Evolutionary conservation across 2,888 invertebrate genomes (phyloP), one percentile per base, ranked within the genome.

Genomic region (Bombylius discolor): DNA sequence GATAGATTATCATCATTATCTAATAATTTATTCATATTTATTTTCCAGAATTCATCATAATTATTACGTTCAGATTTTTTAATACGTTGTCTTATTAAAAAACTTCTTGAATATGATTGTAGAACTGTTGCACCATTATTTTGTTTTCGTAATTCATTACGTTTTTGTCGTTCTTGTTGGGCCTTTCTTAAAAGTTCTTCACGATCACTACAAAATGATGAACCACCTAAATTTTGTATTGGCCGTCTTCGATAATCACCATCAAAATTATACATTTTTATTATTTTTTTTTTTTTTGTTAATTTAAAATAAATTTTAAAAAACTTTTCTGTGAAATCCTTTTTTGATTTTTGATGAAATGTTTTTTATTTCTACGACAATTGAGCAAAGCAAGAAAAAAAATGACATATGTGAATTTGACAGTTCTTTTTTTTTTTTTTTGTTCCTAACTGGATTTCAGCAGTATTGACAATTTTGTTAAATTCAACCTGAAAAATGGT

Each of bases 211-310:
- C 77, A 85, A 60, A 85, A 81, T 67, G 89, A 89, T n/a, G 86
- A 87, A 58, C 95, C 95, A 58, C 91, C 85, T 63, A 95, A 78
- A 73, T 89, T 93, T 75, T 95, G 95, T 67, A 87, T 82, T 9
- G 95, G 96, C 72, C 82, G 85, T 52, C 87, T 81, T 67, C 89
- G 82, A 70, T 87, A 90, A 70, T 94, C 88, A 56, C 96, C 96
- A 72, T 96, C 94, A 71, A 96, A 96, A 67, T 87, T 81, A 73
- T 81, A 82, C 82, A 82, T 82, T 51, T 55, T 55, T 23, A 12
- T 9, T 14, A 6, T 45, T 45, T 45, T 14, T 39, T 9, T 39
- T 39, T 39, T 42, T 8, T 11, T 42, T 42, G 2, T 42, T 8
- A 42, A 42, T 23, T 23, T 23, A 23, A 23, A 23, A 23, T 23